Evolutionary conservation across 2,113 vertebrate species (phyloP).

Genomic region (Cheilinus undulatus): DNA sequence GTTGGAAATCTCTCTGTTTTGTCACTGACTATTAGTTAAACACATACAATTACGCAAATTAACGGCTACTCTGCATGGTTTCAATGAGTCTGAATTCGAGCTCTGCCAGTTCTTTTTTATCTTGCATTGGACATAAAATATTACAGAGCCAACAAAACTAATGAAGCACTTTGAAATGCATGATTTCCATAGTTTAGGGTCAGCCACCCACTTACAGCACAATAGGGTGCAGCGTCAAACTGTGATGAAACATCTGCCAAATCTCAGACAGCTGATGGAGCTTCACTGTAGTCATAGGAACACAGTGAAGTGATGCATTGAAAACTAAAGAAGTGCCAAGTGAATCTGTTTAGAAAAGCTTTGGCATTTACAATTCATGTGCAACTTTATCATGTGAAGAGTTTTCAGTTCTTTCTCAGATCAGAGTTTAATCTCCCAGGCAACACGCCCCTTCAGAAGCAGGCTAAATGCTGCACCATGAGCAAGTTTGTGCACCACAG

Average conservation of each 20-base stretch:
- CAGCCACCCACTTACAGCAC: slow-evolving; percentile 31
- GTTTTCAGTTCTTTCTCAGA: slow-evolving; percentile 11
- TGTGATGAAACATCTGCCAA: slow-evolving; percentile 51
- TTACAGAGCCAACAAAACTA: slow-evolving; percentile 18
- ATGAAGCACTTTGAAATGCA: slow-evolving; percentile 46
- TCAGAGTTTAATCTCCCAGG: slow-evolving; percentile 1
- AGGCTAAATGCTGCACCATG: slow-evolving; percentile 26
- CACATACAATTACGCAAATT: slow-evolving; percentile 34
- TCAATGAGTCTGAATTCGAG: slow-evolving; percentile 22
- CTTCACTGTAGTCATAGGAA: background rate
- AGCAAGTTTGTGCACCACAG: slow-evolving; percentile 1
- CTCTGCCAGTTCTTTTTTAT: background rate
- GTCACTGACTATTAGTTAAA: slow-evolving; percentile 19
- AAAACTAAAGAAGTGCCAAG: background rate
- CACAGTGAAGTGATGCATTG: background rate
- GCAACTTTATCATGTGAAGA: slow-evolving; percentile 9
- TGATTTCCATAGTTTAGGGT: slow-evolving; percentile 24
- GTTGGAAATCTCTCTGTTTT: background rate
- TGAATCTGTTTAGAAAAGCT: slow-evolving; percentile 7
- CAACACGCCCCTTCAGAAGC: slow-evolving; percentile 8
- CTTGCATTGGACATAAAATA: background rate
- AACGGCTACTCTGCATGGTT: background rate
- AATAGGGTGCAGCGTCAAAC: slow-evolving; percentile 36
- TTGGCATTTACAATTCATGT: slow-evolving; percentile 10
- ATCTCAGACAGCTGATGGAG: slow-evolving; percentile 23